A percentile compares a stretch with the other conserved stretches of the same genome.
These are phyloP conservation scores for Drosophila sordidula DNA, from an alignment of 2,888 invertebrate species.

Conservation along the genomic window DNA sequence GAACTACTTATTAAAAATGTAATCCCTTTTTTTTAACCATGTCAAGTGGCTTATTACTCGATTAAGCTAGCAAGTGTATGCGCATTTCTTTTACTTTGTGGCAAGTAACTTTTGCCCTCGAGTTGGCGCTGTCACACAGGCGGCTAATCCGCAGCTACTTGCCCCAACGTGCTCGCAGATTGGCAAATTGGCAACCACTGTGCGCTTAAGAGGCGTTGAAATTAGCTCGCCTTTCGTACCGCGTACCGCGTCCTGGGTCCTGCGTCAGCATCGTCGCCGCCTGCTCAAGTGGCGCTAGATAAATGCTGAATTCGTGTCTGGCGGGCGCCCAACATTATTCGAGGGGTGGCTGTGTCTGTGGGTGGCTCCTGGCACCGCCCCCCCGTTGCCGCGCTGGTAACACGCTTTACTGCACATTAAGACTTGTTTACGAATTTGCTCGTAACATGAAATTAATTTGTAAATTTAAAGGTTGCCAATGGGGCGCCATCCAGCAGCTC, in stretches of 20 bases:
- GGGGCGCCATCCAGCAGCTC: constrained; percentile 42
- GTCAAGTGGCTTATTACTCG: neutral
- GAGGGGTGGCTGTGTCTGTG: constrained; percentile 52
- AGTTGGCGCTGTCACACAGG: neutral
- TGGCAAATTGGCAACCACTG: constrained; percentile 58
- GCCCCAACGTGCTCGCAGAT: constrained; percentile 2
- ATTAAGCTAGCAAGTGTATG: neutral
- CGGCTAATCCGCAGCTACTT: constrained; percentile 2
- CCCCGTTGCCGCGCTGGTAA: constrained; percentile 48
- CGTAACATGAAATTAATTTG: constrained; percentile 81
- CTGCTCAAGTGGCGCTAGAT: constrained; percentile 79
- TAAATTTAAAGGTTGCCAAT: constrained; percentile 75
- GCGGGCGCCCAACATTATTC: constrained; percentile 77
- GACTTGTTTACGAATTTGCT: constrained; percentile 81
- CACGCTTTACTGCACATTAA: constrained; percentile 81
- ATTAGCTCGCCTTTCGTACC: constrained; percentile 58
- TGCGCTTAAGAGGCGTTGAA: constrained; percentile 78
- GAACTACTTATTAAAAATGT: neutral
- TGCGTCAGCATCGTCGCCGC: constrained; percentile 42
- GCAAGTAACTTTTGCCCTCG: neutral
- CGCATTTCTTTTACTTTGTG: neutral
- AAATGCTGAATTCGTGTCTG: constrained; percentile 81
- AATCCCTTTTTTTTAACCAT: neutral
- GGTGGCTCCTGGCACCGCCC: constrained; percentile 24
- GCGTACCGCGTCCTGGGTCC: constrained; percentile 48